These are phyloP conservation scores for Cryptotis parvus DNA, from an alignment of 2,113 vertebrate genomes.

Conservation along the genomic window DNA sequence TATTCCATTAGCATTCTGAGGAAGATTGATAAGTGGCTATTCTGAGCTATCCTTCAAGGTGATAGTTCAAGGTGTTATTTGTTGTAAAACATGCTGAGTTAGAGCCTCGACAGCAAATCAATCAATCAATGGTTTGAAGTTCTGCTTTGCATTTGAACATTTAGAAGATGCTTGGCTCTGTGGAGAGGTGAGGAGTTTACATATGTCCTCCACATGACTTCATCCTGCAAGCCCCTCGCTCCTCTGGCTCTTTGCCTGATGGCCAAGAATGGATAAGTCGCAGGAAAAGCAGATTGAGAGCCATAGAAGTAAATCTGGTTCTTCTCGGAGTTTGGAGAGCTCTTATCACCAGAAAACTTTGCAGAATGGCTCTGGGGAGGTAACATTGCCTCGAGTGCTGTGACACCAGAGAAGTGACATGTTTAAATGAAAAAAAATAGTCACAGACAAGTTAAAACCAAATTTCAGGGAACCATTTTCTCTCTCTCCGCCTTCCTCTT, in stretches of 20 bases:
- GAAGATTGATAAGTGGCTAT: not conserved
- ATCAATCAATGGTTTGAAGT: slow-evolving; percentile 2
- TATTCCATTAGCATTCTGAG: not conserved
- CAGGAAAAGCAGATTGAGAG: not conserved
- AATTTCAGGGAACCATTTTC: not conserved
- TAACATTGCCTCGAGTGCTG: not conserved
- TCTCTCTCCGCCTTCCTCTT: not conserved
- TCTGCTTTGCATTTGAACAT: not conserved
- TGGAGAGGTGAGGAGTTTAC: not conserved
- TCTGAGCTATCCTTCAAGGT: no score
- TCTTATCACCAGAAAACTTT: not conserved
- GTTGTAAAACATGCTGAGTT: not conserved
- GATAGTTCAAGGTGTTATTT: not conserved
- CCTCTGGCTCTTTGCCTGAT: not conserved
- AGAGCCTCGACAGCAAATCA: not conserved
- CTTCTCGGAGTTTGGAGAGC: not conserved
- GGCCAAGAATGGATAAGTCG: not conserved
- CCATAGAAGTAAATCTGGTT: not conserved
- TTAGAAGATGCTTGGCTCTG: not conserved
- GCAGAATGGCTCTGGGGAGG: not conserved
- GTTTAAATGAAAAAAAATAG: not conserved
- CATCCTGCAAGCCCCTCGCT: not conserved
- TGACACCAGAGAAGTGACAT: not conserved
- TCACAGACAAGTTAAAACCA: not conserved
- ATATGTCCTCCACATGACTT: not conserved